These are phyloP conservation scores for Onychomys arenicola DNA, from an alignment of 2,797 vertebrate genomes.

Conservation along the genomic window DNA sequence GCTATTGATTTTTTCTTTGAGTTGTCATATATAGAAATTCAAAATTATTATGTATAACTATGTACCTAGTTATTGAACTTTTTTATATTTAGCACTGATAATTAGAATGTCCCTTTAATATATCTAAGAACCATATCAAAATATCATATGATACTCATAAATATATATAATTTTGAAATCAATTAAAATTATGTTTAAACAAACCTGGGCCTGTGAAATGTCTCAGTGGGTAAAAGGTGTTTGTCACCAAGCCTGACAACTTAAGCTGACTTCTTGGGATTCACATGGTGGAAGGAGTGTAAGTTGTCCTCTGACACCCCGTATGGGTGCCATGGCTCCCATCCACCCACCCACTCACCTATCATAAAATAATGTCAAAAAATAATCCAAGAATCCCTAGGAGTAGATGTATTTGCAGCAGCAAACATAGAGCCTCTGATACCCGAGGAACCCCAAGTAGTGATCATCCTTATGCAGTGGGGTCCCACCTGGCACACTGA, in stretches of 20 bases:
- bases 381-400: neutral
- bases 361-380: neutral
- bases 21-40: neutral
- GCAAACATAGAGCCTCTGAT: neutral
- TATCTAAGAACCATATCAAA: neutral
- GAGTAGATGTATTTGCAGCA: neutral
- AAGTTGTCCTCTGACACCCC: neutral
- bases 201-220: neutral
- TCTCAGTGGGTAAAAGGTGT: neutral
- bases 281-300: neutral
- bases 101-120: neutral
- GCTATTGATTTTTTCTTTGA: neutral
- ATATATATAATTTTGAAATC: neutral
- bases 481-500: neutral
- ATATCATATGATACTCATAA: neutral
- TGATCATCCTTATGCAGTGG: constrained; percentile 10
- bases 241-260: neutral
- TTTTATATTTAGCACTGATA: constrained; percentile 17
- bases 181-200: neutral
- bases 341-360: neutral
- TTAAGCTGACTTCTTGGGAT: neutral
- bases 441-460: neutral
- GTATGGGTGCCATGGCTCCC: neutral
- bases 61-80: neutral
- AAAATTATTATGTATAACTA: neutral